Base-by-base conservation (phyloP, 2,797 vertebrate species). In the Sebastes umbrosus region DNA sequence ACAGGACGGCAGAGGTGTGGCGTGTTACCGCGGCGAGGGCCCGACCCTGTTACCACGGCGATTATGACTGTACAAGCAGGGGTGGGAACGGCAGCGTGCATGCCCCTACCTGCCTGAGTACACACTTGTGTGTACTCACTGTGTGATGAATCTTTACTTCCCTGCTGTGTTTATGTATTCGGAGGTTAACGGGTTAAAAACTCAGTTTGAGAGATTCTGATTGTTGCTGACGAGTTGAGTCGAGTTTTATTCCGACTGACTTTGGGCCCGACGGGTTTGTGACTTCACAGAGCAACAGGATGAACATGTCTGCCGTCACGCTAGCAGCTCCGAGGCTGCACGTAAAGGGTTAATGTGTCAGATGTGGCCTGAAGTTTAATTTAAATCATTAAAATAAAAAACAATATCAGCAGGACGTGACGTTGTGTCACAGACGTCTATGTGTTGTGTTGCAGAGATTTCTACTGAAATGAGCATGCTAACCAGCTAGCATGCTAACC, bases 1-100 rank as follows among this genome's bases (percentile, higher is more conserved):
- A 74, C 80, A 75, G 86, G 69, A 73, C 69, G 3, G 69, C 63
- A 69, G 75, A 88, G 90, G 93, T 86, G 92, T 73, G 88, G 87
- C 29, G 54, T n/a, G 52, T 72, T 75, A 69, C 55, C 11, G 14
- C 20, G 36, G 46, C 2, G 18, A 68, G 31, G 58, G 71, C 78
- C 81, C 69, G 12, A 43, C 87, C 87, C 83, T 1, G 84, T 91
- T 82, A 27, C 86, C 73, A 67, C 27, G 64, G 73, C 11, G 27
- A 90, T 78, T 4, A 2, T 60, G 84, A 73, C 83, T 85, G 82
- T 83, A 69, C 73, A 74, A 43, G 75, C 77, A 66, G 31, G 69
- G 75, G 68, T 81, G 79, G 69, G 69, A 72, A 36, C 67, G 2
- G 62, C 63, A 68, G 55, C 31, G 1, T 65, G 69, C 85, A 43